Base-by-base conservation (phyloP, 2,888 invertebrate genomes). In the Gandaritis pyraliata region DNA sequence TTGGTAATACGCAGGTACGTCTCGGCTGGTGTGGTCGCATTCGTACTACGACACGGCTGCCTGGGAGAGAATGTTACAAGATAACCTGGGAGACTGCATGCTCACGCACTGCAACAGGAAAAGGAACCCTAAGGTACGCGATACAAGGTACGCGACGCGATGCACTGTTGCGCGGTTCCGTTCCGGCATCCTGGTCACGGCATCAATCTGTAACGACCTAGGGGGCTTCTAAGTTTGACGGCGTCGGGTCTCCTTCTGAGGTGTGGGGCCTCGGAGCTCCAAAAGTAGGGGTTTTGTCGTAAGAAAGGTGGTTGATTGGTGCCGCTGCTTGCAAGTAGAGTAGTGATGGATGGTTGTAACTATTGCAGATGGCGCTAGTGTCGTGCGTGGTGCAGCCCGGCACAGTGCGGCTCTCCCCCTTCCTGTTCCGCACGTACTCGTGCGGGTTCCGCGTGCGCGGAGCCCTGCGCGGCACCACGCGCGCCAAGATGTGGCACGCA, bases 31-130 rank as follows among this genome's bases (percentile, higher is more conserved):
- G n/a, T 96, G 95, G 95, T 95, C 94, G 61, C 97, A 98, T 80
- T 95, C 97, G 0, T 98, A 97, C 87, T 98, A 98, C 85, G 96
- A 98, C 80, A 97, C 97, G 0, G 93, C 93, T 0, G 91, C 95
- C 12, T 98, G 97, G 97, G 97, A 97, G 82, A 90, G 94, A 63
- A 90, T 97, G 77, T 86, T 98, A 48, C 94, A 94, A 80, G 93
- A 94, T 60, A 92, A 95, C 71, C 87, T 96, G 33, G 94, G 94
- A 0, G 94, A 95, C 62, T 87, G 86, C 65, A 91, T 93, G 41
- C 87, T 96, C 29, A 94, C 95, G 41, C 93, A 94, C 68, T 89
- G 90, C 77, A 90, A 87, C 72, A 67, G 90, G 15, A 68, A 73
- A 10, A 70, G 82, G 50, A 83, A 84, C 41, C 89, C 90, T 13